phyloP scores from a whole-genome alignment of 2,113 vertebrate species.

The Misgurnus mizolepis region DNA sequence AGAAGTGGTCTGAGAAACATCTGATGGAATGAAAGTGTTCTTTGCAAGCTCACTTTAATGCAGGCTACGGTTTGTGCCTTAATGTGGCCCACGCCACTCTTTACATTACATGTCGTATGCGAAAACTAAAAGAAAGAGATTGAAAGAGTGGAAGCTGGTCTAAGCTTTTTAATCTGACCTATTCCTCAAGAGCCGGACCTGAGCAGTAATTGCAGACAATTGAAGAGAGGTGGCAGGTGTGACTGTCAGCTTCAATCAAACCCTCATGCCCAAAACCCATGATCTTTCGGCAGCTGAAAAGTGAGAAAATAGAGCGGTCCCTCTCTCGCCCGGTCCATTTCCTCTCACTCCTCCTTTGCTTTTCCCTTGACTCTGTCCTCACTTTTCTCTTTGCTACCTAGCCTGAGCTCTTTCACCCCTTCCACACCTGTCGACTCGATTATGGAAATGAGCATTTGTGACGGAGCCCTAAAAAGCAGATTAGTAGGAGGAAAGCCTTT shows the following conservation, averaged over 20 bases:
- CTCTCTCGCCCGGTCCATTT: constrained; percentile 8
- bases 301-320: constrained; percentile 21
- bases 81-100: constrained; percentile 52
- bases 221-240: constrained; percentile 76
- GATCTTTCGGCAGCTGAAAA: constrained; percentile 47
- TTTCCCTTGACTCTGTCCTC: constrained; percentile 23
- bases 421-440: constrained; percentile 90
- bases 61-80: constrained; percentile 62
- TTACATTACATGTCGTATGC: constrained; percentile 63
- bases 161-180: constrained; percentile 58
- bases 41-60: constrained; percentile 58
- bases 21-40: constrained; percentile 50
- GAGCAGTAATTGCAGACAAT: constrained; percentile 75
- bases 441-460: constrained; percentile 86
- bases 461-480: constrained; percentile 75
- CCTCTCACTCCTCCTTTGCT: constrained; percentile 22
- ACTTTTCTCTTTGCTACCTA: constrained; percentile 50
- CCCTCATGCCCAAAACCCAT: constrained; percentile 54
- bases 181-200: constrained; percentile 55
- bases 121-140: constrained; percentile 56
- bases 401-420: constrained; percentile 63
- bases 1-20: constrained; percentile 61
- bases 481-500: constrained; percentile 75
- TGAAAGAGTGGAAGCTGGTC: constrained; percentile 5
- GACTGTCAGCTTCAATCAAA: constrained; percentile 84